Base-by-base conservation (phyloP, 2,888 invertebrate species). In the Nomada lathburiana region DNA sequence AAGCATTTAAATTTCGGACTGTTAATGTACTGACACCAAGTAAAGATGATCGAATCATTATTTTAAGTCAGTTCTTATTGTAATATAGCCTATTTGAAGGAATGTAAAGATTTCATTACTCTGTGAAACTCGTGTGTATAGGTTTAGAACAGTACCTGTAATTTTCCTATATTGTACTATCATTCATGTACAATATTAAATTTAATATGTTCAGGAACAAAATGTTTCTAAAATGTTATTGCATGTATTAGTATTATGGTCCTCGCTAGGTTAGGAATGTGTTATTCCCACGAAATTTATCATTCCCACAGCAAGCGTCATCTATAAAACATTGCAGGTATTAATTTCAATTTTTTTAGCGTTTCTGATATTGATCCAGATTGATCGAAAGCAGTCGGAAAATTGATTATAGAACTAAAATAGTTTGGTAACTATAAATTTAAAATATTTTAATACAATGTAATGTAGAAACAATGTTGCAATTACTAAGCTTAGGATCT, bases 31-130 rank as follows among this genome's bases (percentile, higher is more conserved):
- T 70, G 9, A 16, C 26, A 50, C 59, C 47, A 10, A 80, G 68
- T 71, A 64, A 20, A 11, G 69, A 10, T 4, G 55, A 9, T 62
- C 83, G 79, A 16, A 80, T 80, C 76, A 78, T 83, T 72, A 23
- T 52, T 20, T 11, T 2, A 3, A 42, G 50, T 50, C n/a, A 50
- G 16, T 60, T 65, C n/a, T 59, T 36, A 9, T 44, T 64, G 57
- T 26, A 18, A 67, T 65, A 23, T 42, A n/a, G 7, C 2, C 60
- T 52, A 23, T 65, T 42, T n/a, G 9, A 16, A 69, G 47, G 16
- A 18, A 69, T 50, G 11, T 13, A 16, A 47, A 42, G 2, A 47
- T 63, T 50, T 2, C 36, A 65, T 47, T 23, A 59, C n/a, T 42
- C 26, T 7, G 9, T 18, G 16, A 20, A 44, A 47, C 2, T 16